phyloP scores from a whole-genome alignment of 2,113 vertebrate species.

The Ploceus nigricollis region DNA sequence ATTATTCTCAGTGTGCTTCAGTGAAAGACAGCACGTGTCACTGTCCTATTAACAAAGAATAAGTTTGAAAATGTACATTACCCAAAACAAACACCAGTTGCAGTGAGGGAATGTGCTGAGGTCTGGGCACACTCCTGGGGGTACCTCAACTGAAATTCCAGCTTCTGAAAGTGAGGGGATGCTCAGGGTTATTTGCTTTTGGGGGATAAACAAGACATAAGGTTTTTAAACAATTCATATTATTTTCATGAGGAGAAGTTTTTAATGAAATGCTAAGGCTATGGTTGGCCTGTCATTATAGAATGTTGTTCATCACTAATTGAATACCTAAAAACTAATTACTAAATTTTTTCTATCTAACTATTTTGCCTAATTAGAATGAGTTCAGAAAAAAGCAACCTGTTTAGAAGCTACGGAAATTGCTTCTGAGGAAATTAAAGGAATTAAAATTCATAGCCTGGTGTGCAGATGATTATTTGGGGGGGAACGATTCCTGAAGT shows the following conservation, averaged over 20 bases:
- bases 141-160: background rate
- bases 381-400: background rate
- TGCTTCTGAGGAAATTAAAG: background rate
- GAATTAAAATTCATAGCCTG: slow-evolving; percentile 17
- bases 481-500: background rate
- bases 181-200: background rate
- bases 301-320: background rate
- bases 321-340: background rate
- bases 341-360: background rate
- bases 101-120: background rate
- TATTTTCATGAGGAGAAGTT: background rate
- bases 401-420: background rate
- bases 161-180: background rate
- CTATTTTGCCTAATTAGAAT: background rate
- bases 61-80: background rate
- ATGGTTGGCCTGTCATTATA: background rate
- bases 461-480: background rate
- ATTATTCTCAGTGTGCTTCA: background rate
- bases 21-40: background rate
- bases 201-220: background rate
- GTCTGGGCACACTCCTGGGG: background rate
- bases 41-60: background rate
- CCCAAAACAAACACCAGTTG: background rate
- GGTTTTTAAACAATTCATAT: background rate
- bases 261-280: background rate